These are phyloP conservation scores for Echiichthys vipera DNA, from an alignment of 2,797 vertebrate species.

Conservation along the genomic window DNA sequence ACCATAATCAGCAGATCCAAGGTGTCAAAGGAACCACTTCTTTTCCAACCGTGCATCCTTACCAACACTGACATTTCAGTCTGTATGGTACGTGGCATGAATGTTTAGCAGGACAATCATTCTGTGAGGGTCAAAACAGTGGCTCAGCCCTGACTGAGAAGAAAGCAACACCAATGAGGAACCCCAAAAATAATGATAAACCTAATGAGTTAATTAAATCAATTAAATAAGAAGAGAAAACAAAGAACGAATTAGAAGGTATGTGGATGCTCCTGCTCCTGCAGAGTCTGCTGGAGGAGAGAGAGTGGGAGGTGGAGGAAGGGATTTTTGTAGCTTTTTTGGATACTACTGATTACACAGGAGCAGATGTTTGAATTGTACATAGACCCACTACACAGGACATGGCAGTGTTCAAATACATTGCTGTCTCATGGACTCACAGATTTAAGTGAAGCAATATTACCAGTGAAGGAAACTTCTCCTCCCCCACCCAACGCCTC, in stretches of 20 bases:
- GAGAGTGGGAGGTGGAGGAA: neutral
- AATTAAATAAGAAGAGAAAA: constrained; percentile 6
- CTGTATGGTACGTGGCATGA: neutral
- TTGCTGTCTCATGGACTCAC: neutral
- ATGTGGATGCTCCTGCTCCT: constrained; percentile 13
- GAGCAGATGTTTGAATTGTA: constrained; percentile 8
- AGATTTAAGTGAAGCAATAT: constrained; percentile 14
- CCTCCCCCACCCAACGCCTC: neutral
- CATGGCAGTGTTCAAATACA: neutral
- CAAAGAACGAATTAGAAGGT: neutral
- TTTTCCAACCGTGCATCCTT: too few species aligned
- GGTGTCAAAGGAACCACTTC: constrained; percentile 11
- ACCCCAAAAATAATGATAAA: neutral
- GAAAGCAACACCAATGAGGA: neutral
- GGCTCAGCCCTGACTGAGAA: neutral
- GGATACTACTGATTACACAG: constrained; percentile 5
- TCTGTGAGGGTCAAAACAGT: neutral
- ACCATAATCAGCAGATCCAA: constrained; percentile 13
- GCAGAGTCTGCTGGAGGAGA: neutral
- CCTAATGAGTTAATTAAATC: neutral
- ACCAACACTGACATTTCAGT: constrained; percentile 18
- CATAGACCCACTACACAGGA: neutral
- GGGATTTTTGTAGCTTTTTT: neutral
- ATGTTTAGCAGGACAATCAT: neutral
- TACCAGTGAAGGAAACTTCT: constrained; percentile 27